Evolutionary conservation across 2,888 invertebrate species (phyloP), one percentile per base, ranked within the genome.

Genomic region (Noctua fimbriata): DNA sequence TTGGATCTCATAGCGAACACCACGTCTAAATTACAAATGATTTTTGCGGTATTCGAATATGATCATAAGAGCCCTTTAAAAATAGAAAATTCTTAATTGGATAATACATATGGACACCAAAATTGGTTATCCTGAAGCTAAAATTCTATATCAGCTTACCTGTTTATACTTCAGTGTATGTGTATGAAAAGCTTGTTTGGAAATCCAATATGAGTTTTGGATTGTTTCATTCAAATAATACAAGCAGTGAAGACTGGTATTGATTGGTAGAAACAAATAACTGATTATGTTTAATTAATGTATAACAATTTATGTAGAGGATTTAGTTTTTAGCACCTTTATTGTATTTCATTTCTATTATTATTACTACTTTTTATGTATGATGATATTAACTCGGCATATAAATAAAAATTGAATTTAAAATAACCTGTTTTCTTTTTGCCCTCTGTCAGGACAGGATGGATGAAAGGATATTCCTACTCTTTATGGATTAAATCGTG

Each of bases 401-500:
- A 21, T 2, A 78, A 78, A 78, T 78, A 47, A 77, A 78, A 78
- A n/a, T 32, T 44, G 14, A 60, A 41, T 2, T 14, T 44, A 52
- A 52, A 76, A 41, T 65, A 14, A 32, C 41, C 9, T 52, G 63
- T 65, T 76, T 76, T 76, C 2, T 28, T 60, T 58, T 60, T 60
- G 18, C 60, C 3, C 14, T 28, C 12, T 14, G n/a, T 58, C 58
- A n/a, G n/a, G 58, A 14, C n/a, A 52, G n/a, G 58, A 58, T 14
- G 58, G 14, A 41, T 41, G 41, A 41, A 9, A 41, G 9, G 9
- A 10, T 44, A n/a, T 58, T n/a, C 14, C 58, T 58, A 58, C 14
- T 58, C 24, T 58, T 58, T n/a, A 12, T n/a, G 12, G 55, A 58
- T 12, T 55, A 24, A 41, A 41, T 41, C 41, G 36, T 36, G 36